These are phyloP conservation scores for Tanytarsus gracilentus DNA, from an alignment of 2,888 invertebrate genomes.

Conservation along the genomic window DNA sequence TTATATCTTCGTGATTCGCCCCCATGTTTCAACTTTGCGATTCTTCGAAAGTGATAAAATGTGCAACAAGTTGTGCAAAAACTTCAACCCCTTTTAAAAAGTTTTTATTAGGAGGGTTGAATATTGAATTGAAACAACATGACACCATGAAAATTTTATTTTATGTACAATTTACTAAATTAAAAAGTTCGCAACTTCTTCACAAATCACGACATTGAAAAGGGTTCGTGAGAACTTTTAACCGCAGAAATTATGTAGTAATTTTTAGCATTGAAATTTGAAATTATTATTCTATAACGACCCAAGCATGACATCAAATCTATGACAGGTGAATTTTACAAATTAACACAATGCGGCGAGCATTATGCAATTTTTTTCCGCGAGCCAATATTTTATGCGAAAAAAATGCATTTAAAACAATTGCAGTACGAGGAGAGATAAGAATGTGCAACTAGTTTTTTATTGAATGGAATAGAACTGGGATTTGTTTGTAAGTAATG, in stretches of 20 bases:
- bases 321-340: slow-evolving; percentile 3
- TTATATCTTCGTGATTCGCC: no score
- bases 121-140: no score
- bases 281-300: neutral
- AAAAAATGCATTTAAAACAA: neutral
- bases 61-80: slow-evolving; percentile 13
- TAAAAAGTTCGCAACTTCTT: no score
- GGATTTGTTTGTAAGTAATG: no score
- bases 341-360: slow-evolving; percentile 4
- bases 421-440: neutral
- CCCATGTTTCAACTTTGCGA: no score
- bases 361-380: neutral
- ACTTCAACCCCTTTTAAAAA: neutral
- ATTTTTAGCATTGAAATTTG: slow-evolving; percentile 9
- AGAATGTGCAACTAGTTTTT: slow-evolving; percentile 1
- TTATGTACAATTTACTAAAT: no score
- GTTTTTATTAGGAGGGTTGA: no score
- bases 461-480: neutral
- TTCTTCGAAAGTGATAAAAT: neutral
- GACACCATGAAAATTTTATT: no score
- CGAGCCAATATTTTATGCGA: neutral
- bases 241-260: neutral
- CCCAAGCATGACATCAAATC: neutral
- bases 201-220: neutral
- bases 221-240: neutral